Base-by-base conservation (phyloP, 1,140 invertebrate genomes). In the Drosophila sechellia region DNA sequence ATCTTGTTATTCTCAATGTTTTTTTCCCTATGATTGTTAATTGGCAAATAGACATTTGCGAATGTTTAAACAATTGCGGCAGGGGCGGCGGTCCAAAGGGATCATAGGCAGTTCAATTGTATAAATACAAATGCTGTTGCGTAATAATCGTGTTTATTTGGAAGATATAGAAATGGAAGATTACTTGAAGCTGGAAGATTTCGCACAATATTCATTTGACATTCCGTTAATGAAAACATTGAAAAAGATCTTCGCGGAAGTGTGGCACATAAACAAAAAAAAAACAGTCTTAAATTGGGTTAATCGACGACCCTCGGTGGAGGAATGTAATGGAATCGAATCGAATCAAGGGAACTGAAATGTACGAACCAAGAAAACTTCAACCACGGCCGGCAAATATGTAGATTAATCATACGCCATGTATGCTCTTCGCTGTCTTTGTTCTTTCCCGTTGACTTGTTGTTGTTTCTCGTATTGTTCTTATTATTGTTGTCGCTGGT, bases 41-140 rank as follows among this genome's bases (percentile, higher is more conserved):
- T 84, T 84, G 77, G 75, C 77, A 84, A 84, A 81, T 81, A 73
- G 63, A 54, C 46, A 46, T 46, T 46, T 35, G 65, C 58, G 58
- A 86, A 84, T 84, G 75, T 80, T 80, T 68, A 52, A 56, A 69
- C 77, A 84, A 85, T 56, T 77, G 52, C n/a, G 5, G 31, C 56
- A 31, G 6, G 31, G 45, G 53, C 13, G 1, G 48, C 27, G 27
- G 27, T 0, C 6, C 27, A 1, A 69, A 76, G 54, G 66, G 59
- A 49, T 55, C 40, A 17, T 59, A 35, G 45, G 58, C 20, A 34
- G 27, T 65, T 27, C 55, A 69, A 80, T 53, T 77, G 54, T 68
- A 49, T 63, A 43, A 59, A 78, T 45, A 81, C 27, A 39, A 10
- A 13, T 15, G 13, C 11, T 3, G 10, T 59, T 59, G 22, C 42